phyloP scores from a whole-genome alignment of 2,888 invertebrate species.

The Serrognathus titanus region DNA sequence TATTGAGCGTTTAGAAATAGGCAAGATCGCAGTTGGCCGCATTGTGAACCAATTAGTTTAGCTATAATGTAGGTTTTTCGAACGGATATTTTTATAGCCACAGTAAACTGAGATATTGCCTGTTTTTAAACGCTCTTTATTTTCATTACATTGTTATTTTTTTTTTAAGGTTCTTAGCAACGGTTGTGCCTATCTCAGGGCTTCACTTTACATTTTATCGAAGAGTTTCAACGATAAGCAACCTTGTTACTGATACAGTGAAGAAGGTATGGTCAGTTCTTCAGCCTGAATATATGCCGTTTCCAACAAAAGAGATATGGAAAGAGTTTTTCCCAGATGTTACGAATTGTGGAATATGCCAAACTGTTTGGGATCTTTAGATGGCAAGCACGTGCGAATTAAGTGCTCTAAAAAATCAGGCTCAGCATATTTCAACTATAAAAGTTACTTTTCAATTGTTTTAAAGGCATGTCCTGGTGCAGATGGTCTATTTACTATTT shows the following conservation, averaged over 20 bases:
- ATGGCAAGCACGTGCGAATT: slow-evolving; percentile 20
- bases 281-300: slow-evolving; percentile 19
- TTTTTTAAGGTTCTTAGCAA: no score
- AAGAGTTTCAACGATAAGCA: background rate
- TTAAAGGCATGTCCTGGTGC: slow-evolving; percentile 3
- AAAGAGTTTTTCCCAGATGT: background rate
- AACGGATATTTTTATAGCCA: no score
- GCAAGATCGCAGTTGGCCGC: no score
- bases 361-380: slow-evolving; percentile 16
- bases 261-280: slow-evolving; percentile 15
- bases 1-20: no score
- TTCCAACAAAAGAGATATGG: slow-evolving; percentile 16
- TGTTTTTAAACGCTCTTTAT: no score
- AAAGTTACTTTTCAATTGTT: slow-evolving; percentile 9
- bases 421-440: slow-evolving; percentile 14
- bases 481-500: slow-evolving; percentile 7
- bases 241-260: slow-evolving; percentile 1
- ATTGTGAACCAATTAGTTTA: no score
- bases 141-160: no score
- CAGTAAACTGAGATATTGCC: no score
- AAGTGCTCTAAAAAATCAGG: slow-evolving; percentile 16
- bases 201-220: no score
- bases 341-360: background rate
- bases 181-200: no score
- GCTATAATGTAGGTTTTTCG: no score